Evolutionary conservation across 2,888 invertebrate species (phyloP).

Genomic region (Stratiomys singularior): DNA sequence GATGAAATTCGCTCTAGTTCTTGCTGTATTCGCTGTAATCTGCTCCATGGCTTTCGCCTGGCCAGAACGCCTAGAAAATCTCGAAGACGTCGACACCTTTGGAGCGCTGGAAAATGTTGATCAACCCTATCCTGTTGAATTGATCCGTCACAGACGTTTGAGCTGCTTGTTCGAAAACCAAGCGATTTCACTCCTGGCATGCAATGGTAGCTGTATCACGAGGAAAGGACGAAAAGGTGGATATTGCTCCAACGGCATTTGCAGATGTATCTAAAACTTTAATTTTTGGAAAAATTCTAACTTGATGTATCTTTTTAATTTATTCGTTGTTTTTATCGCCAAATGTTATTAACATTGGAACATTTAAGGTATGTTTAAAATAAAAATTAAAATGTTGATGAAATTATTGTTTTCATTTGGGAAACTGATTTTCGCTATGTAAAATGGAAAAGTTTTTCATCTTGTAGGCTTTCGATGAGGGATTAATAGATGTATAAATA

Average conservation of each 20-base stretch:
- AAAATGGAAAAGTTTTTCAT: no score
- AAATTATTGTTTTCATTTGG: no score
- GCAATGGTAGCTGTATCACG: constrained; percentile 11
- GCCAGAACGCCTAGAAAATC: no score
- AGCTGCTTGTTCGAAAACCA: constrained; percentile 22
- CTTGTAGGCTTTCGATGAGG: no score
- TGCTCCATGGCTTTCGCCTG: constrained; percentile 2
- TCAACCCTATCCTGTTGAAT: background rate
- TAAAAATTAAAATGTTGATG: no score
- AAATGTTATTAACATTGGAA: no score
- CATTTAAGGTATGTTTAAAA: no score
- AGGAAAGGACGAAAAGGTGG: constrained; percentile 18
- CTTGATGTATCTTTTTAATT: no score
- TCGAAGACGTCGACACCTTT: background rate
- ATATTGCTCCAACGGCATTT: constrained; percentile 11
- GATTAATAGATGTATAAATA: no score
- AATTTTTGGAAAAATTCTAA: no score
- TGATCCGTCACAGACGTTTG: background rate
- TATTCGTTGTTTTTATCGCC: no score
- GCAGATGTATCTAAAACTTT: constrained; percentile 30
- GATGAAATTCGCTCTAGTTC: constrained; percentile 22
- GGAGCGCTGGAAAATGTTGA: background rate
- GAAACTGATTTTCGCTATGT: no score
- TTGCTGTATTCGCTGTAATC: background rate
- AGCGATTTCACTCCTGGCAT: constrained; percentile 14